Evolutionary conservation across 1,140 invertebrate species (phyloP), one percentile per base, ranked within the genome.

Genomic region (Drosophila albomicans): DNA sequence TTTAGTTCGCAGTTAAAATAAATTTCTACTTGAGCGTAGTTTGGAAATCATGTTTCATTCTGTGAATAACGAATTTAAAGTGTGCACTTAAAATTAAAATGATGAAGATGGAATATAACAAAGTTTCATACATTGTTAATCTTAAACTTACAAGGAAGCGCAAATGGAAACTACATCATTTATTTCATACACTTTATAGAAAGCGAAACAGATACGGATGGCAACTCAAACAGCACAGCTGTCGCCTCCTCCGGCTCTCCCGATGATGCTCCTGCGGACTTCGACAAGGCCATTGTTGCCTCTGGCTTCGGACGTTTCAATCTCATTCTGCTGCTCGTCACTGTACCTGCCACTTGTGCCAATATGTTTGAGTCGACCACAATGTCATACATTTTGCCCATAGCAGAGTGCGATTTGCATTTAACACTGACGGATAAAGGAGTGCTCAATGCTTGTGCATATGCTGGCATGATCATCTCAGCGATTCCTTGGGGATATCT

Each of bases 401-500:
- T 94, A 3, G 96, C 95, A 0, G 94, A 96, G 77, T 96, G 96
- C 80, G 96, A 96, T 91, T 93, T 97, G 43, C 77, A 94, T 16
- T 91, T 96, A 35, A 93, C 94, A 1, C 81, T 95, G 1, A 85
- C 95, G 11, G 94, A 96, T 32, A 96, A 96, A 93, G 96, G 96
- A 1, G 93, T 95, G 2, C 85, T 96, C 0, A 96, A 95, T 68
- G 95, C 94, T 0, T 93, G 94, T 46, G 94, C 94, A 25, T 96
- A 96, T 91, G 93, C 87, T 95, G 97, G 97, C 52, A 98, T 97
- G 96, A 95, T 97, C 74, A 93, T 95, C 0, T 97, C 96, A 52
- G 96, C 96, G 0, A 94, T 96, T 81, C 78, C 97, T 13, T 98
- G 97, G 96, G 97, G 97, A 3, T 96, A 96, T 69, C 81, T 97